Base-by-base conservation (phyloP, 2,113 vertebrate species). In the Dromiciops gliroides region DNA sequence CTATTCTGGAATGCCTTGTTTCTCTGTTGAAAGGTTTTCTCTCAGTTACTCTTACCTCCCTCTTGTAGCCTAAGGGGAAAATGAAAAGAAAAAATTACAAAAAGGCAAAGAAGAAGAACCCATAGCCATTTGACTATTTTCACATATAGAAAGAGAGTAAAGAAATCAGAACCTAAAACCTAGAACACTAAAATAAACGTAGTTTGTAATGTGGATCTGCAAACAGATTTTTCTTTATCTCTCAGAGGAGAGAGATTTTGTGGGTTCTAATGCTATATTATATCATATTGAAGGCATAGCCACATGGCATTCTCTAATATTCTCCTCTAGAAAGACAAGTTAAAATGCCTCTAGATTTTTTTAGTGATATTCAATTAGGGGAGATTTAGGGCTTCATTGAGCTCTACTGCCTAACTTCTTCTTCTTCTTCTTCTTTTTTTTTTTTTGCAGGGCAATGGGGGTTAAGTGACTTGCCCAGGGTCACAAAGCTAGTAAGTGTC, bases 21-120 rank as follows among this genome's bases (percentile, higher is more conserved):
- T 96, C 23, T 95, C 92, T 95, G 67, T 48, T 11, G 11, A 3
- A 14, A 50, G 0, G 0, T 50, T 50, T 89, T 50, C 88, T 92
- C 23, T 92, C 3, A 83, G 25, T 7, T 47, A 3, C 19, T 8
- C 48, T 92, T 0, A 22, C 44, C 16, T 93, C 92, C 22, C 83
- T 51, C 48, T 95, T 95, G 67, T 3, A 51, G 75, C 9, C 37
- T 83, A 48, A 14, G 3, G 94, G 95, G 24, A 50, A 92, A 95
- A 48, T 24, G 56, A 95, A 93, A 91, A 92, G 93, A 96, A 28
- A 24, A 9, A 14, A 51, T 96, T 90, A 47, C 92, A 24, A 48
- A 83, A 67, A 60, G 51, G 50, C 95, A 90, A 48, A 0, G n/a
- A 93, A 51, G 53, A 47, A 90, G 92, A 8, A 50, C 37, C 16